Evolutionary conservation across 2,888 invertebrate species (phyloP).

Genomic region (Conistra vaccinii): DNA sequence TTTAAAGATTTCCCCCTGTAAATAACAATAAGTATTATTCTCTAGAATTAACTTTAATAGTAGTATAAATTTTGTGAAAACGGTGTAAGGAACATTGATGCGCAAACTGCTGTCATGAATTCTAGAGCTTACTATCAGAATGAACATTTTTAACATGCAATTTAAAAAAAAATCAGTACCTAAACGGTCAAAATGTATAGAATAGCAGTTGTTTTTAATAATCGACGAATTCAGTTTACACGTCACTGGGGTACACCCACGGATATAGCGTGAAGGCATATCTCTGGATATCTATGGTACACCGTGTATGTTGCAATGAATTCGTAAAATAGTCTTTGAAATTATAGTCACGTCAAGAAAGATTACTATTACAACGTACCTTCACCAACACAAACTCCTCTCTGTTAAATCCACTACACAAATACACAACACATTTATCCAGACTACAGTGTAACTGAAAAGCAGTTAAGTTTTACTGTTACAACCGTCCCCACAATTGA

Average conservation of each 20-base stretch:
- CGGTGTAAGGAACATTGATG: too few species aligned
- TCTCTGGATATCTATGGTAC: too few species aligned
- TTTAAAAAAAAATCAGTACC: too few species aligned
- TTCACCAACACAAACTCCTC: background rate
- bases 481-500: conserved; percentile 49
- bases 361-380: background rate
- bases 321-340: background rate
- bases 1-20: background rate
- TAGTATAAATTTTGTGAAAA: background rate
- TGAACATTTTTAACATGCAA: too few species aligned
- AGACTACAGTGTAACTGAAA: conserved; percentile 35
- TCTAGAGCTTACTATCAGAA: too few species aligned
- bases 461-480: conserved; percentile 47
- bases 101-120: too few species aligned
- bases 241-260: too few species aligned
- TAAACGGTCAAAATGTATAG: too few species aligned
- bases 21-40: background rate
- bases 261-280: too few species aligned
- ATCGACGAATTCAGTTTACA: background rate
- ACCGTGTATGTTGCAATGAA: background rate
- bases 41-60: too few species aligned
- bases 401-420: background rate
- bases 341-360: background rate
- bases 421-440: conserved; percentile 27
- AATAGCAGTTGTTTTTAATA: too few species aligned